phyloP scores from a whole-genome alignment of 2,797 vertebrate genomes.

The Monodelphis domestica region DNA sequence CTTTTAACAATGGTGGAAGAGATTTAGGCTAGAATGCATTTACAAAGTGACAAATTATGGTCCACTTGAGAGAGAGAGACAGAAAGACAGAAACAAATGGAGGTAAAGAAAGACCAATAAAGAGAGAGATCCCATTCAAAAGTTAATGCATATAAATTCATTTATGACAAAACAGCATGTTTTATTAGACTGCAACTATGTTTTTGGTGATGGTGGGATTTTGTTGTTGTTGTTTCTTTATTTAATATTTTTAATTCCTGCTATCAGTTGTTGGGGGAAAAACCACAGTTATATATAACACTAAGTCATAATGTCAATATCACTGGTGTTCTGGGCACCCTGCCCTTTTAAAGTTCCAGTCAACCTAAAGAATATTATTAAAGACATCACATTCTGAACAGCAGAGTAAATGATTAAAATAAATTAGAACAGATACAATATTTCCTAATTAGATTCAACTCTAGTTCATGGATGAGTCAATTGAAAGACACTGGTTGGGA shows the following conservation, averaged over 20 bases:
- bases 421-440: constrained; percentile 83
- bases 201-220: constrained; percentile 60
- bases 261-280: constrained; percentile 85
- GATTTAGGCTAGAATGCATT: constrained; percentile 93
- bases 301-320: constrained; percentile 87
- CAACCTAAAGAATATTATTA: constrained; percentile 70
- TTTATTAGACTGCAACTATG: constrained; percentile 92
- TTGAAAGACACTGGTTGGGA: constrained; percentile 68
- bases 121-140: constrained; percentile 92
- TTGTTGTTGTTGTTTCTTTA: not conserved
- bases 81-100: constrained; percentile 81
- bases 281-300: constrained; percentile 89
- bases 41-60: constrained; percentile 98
- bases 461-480: constrained; percentile 59
- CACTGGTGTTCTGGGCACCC: constrained; percentile 84
- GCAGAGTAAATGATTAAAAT: constrained; percentile 82
- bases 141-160: constrained; percentile 94
- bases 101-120: constrained; percentile 87
- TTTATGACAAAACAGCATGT: constrained; percentile 90
- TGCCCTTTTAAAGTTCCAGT: constrained; percentile 83
- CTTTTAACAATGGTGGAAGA: constrained; percentile 90
- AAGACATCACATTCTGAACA: constrained; percentile 78
- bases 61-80: constrained; percentile 91
- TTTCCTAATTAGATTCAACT: constrained; percentile 83
- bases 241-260: constrained; percentile 59